Evolutionary conservation across 2,888 invertebrate genomes (phyloP), one percentile per base, ranked within the genome.

Genomic region (Aphodius granarius): DNA sequence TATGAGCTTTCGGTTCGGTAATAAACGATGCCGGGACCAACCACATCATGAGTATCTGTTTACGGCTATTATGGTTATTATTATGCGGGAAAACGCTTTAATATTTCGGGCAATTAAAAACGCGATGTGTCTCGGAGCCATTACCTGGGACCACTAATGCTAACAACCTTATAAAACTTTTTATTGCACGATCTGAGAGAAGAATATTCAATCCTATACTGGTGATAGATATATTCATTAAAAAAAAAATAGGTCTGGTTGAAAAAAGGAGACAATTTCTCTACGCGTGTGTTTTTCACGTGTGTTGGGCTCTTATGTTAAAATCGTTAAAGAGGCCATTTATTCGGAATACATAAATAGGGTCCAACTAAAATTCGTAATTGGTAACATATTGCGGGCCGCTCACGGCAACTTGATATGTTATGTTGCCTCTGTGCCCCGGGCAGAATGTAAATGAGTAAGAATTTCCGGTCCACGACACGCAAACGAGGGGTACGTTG

Each of bases 381-480:
- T 68, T 68, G 68, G 68, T 68, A 68, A 68, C 68, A 68, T 68
- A 68, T 68, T 68, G 68, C 68, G 65, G 65, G 19, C 65, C 65
- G 43, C 43, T 9, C 43, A 43, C 43, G 65, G 65, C 65, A 22
- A 68, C 9, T 20, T 22, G 68, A 22, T 68, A 68, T 20, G 22
- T 68, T 21, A n/a, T 21, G 22, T 20, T 20, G 68, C 68, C 16
- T n/a, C 68, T 68, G 22, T 20, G 68, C 68, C 68, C 6, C 68
- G 22, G 68, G 19, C 68, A 9, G 68, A 74, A 79, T 79, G 79
- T 78, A 79, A 79, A 79, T 79, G 79, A 78, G 79, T 71, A 79
- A 79, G 76, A 79, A 79, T 79, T 79, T 79, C 79, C 79, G 78
- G 79, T 78, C 76, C 62, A 71, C 72, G 72, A 75, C 75, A 73